phyloP scores from a whole-genome alignment of 2,797 vertebrate species.

The Sciurus carolinensis region DNA sequence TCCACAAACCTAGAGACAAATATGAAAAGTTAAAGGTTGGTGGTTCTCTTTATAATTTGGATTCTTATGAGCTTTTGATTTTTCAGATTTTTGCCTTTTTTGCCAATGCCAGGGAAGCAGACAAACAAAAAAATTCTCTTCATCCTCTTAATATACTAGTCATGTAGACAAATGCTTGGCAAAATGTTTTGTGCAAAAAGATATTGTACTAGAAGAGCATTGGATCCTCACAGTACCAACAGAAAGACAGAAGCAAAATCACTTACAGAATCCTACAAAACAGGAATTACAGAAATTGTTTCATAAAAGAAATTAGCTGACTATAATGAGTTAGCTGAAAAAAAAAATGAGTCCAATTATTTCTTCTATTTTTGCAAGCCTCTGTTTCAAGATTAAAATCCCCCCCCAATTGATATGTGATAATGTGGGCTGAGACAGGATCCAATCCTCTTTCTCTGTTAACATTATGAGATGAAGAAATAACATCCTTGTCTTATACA shows the following conservation, averaged over 20 bases:
- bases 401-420: background rate
- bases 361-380: background rate
- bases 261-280: background rate
- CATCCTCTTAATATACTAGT: background rate
- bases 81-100: background rate
- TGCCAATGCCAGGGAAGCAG: background rate
- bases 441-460: background rate
- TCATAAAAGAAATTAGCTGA: background rate
- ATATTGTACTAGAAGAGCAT: background rate
- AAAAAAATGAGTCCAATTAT: background rate
- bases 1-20: background rate
- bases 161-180: background rate
- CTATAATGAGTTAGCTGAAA: background rate
- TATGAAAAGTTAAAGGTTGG: background rate
- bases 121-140: background rate
- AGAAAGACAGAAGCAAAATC: background rate
- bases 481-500: background rate
- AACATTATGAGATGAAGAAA: constrained; percentile 8
- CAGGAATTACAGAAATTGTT: background rate
- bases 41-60: background rate
- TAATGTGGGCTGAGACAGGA: background rate
- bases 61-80: background rate
- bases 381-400: constrained; percentile 19
- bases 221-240: background rate
- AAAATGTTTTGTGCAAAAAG: background rate